These are phyloP conservation scores for Aphodius granarius DNA, from an alignment of 2,888 invertebrate species.

Conservation along the genomic window DNA sequence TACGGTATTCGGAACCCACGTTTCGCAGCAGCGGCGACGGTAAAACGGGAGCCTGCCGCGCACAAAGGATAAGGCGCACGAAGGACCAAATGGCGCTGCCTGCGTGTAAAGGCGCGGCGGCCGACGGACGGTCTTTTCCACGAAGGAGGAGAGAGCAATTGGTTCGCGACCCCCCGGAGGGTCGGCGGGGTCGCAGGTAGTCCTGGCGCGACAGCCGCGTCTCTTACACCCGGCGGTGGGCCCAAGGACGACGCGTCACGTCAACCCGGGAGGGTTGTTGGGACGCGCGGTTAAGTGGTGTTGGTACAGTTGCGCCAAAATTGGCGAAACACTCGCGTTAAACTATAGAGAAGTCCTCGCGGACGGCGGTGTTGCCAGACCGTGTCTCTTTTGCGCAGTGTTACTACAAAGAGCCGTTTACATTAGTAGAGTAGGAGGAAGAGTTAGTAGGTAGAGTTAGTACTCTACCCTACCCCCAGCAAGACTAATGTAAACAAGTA, in stretches of 20 bases:
- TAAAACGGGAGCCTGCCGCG: not conserved
- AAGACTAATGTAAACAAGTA: too few relatives aligned
- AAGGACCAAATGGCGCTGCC: not conserved
- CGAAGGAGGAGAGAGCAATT: not conserved
- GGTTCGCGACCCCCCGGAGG: constrained; percentile 7
- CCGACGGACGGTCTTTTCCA: not conserved
- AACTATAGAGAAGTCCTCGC: not conserved
- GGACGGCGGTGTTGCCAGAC: not conserved
- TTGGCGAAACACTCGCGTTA: constrained; percentile 25
- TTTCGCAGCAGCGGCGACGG: not conserved
- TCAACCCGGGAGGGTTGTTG: constrained; percentile 33
- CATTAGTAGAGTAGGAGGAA: too few relatives aligned
- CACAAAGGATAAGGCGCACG: not conserved
- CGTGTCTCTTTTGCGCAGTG: not conserved
- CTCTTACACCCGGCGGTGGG: constrained; percentile 30
- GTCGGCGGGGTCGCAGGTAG: constrained; percentile 4
- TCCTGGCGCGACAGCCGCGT: constrained; percentile 4
- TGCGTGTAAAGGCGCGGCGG: not conserved
- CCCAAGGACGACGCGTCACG: constrained; percentile 37
- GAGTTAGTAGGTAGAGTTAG: too few relatives aligned
- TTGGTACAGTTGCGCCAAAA: constrained; percentile 39
- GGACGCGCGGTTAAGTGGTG: constrained; percentile 31
- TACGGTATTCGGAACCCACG: not conserved
- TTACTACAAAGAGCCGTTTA: not conserved
- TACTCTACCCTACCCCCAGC: too few relatives aligned